These are phyloP conservation scores for Myrmecobius fasciatus DNA, from an alignment of 2,113 vertebrate species.

Conservation along the genomic window DNA sequence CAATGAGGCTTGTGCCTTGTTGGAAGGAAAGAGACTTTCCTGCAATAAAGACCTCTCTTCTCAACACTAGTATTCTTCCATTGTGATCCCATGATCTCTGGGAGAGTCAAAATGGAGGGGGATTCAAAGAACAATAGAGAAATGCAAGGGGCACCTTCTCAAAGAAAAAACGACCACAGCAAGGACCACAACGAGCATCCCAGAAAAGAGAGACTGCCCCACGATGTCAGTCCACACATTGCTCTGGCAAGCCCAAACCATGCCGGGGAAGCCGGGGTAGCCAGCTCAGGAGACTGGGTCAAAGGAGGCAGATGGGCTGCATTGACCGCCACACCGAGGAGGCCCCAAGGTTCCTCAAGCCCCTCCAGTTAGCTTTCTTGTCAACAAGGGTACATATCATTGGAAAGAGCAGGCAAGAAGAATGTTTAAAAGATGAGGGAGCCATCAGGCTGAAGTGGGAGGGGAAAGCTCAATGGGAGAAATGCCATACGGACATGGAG, in stretches of 20 bases:
- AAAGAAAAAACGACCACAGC: not conserved
- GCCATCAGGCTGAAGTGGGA: too few relatives aligned
- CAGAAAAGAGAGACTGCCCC: too few relatives aligned
- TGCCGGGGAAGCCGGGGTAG: not conserved
- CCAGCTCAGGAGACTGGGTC: not conserved
- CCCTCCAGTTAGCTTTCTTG: not conserved
- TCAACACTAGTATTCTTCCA: not conserved
- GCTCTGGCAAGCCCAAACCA: not conserved
- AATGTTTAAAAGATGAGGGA: not conserved
- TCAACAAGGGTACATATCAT: not conserved
- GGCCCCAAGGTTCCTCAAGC: too few relatives aligned
- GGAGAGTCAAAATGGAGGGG: not conserved
- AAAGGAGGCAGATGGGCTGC: not conserved
- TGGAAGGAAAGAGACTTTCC: not conserved
- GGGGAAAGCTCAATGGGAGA: not conserved
- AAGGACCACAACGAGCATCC: not conserved
- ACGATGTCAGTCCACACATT: not conserved
- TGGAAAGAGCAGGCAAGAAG: not conserved
- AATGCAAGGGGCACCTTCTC: not conserved
- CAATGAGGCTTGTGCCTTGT: not conserved
- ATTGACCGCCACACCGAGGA: too few relatives aligned
- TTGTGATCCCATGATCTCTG: not conserved
- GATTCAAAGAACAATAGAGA: not conserved
- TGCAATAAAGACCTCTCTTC: not conserved
- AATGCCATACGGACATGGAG: not conserved